phyloP scores from a whole-genome alignment of 2,888 invertebrate genomes.

The Hyposoter didymator region DNA sequence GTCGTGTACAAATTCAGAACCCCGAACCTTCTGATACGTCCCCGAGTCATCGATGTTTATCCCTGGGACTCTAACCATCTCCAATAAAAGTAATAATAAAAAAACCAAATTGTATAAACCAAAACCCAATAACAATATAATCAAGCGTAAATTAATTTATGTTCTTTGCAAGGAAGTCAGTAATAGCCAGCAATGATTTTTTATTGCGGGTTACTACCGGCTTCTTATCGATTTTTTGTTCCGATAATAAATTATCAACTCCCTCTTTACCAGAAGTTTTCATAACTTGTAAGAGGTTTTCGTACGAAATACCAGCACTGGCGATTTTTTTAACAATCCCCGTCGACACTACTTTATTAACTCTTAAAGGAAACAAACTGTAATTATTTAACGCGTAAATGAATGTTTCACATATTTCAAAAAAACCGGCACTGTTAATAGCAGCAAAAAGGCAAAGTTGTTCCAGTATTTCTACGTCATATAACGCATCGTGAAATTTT shows the following conservation, averaged over 20 bases:
- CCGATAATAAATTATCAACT: slow-evolving; percentile 7
- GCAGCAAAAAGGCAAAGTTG: background rate
- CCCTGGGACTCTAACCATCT: too few species aligned
- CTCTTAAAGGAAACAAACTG: slow-evolving; percentile 7
- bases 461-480: slow-evolving; percentile 38
- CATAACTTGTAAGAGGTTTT: background rate
- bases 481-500: slow-evolving; percentile 37
- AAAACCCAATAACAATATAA: too few species aligned
- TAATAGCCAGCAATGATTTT: background rate
- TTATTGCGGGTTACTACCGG: background rate
- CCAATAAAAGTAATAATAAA: too few species aligned
- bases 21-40: too few species aligned
- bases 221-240: slow-evolving; percentile 1
- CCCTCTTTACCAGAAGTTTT: background rate
- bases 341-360: background rate
- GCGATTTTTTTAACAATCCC: slow-evolving; percentile 17
- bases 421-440: background rate
- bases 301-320: background rate
- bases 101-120: too few species aligned
- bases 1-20: too few species aligned
- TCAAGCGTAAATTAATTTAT: background rate
- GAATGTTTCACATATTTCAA: background rate
- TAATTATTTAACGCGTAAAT: background rate
- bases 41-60: too few species aligned
- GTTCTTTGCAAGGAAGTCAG: background rate